Conservation (phyloP, 2,113 vertebrate species). For the Gavialis gangeticus region DNA sequence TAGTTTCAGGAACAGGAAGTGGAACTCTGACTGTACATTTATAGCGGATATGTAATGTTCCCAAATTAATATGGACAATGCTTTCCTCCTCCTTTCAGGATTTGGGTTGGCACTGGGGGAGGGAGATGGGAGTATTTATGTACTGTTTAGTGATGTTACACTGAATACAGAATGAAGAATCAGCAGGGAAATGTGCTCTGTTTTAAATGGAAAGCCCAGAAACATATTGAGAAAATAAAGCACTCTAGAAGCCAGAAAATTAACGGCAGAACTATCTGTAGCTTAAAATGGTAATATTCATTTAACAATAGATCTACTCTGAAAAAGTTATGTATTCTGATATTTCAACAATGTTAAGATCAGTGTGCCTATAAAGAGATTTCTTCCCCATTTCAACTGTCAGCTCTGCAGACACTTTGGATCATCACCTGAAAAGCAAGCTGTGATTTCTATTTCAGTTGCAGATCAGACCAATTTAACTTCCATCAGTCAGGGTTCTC, state of each 20-base stretch:
- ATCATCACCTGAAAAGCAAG: background rate
- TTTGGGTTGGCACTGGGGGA: conserved; percentile 41
- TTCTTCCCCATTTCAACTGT: background rate
- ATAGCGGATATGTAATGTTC: background rate
- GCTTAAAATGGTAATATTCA: background rate
- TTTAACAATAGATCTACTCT: background rate
- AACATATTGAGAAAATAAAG: background rate
- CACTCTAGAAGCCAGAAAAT: background rate
- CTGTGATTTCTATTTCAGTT: background rate
- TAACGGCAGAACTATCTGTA: background rate
- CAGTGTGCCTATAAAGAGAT: background rate
- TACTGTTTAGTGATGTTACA: background rate
- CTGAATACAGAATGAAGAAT: background rate
- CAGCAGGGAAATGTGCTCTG: background rate
- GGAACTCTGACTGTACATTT: background rate
- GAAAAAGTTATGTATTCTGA: background rate
- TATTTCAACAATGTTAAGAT: background rate
- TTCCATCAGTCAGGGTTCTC: background rate
- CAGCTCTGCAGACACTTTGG: background rate
- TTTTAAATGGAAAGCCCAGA: background rate
- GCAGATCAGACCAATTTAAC: background rate
- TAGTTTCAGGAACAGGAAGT: conserved; percentile 3
- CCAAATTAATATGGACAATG: background rate
- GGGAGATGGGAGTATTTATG: background rate
- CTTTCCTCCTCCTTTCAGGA: background rate